Base-by-base conservation (phyloP, 2,113 vertebrate species). In the Vidua chalybeata region DNA sequence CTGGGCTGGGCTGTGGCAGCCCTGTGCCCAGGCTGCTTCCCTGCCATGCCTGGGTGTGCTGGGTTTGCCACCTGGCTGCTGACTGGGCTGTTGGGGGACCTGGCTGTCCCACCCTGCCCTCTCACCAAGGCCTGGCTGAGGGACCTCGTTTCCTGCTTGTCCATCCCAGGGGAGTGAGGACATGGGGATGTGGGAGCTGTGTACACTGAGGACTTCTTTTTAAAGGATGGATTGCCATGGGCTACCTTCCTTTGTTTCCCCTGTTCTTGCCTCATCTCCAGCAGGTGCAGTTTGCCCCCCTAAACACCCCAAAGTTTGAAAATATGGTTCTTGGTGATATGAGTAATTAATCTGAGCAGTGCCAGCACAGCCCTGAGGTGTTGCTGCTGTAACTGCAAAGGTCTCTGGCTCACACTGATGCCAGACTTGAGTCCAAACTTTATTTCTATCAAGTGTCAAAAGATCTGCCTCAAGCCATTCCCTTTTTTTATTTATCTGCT, bases 231-330 rank as follows among this genome's bases (percentile, higher is more conserved):
- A 30, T 41, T 62, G 26, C 64, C 27, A 11, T 1, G 1, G n/a
- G 11, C 5, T 58, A 37, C 43, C 1, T 0, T 28, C 13, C 31
- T 6, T 35, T 0, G 2, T 15, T 10, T 63, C 11, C 23, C 31
- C 0, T 19, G 21, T 4, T 6, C 11, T 13, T 24, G 16, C 33
- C 58, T 66, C 0, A 0, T 5, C 30, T 15, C 26, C 33, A n/a
- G 19, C 46, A 19, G 28, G 24, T 37, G n/a, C 0, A 3, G 2
- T 27, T 78, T 62, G 7, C n/a, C 80, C 15, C 20, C 23, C 8
- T 26, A 7, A 13, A 24, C 18, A 17, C 20, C 51, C 18, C 16
- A 15, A 67, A 63, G 2, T 35, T 37, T 73, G 39, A 49, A 33
- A 73, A 9, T 12, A 7, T 1, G 8, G 19, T 14, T 24, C 28